Base-by-base conservation (phyloP, 2,888 invertebrate genomes). In the Abscondita cerata region DNA sequence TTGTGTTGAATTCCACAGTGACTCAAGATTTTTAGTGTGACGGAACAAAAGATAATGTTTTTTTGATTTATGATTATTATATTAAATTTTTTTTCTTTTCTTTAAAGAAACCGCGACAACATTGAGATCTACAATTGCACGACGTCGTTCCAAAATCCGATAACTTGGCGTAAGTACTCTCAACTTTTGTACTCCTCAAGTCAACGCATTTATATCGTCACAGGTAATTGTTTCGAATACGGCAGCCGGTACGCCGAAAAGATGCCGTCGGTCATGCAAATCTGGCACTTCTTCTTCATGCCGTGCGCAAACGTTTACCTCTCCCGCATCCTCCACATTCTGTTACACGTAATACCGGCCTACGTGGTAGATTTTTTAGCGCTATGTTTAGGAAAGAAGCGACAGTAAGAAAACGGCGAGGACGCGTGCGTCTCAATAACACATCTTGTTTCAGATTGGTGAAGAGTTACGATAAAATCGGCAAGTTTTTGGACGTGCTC, bases 401-500 rank as follows among this genome's bases (percentile, higher is more conserved):
- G 72, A 75, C 83, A 74, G 78, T 89, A 78, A 82, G 83, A 70
- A 3, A 12, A 25, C 25, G 6, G 25, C 25, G 25, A 84, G n/a
- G n/a, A n/a, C n/a, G n/a, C n/a, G n/a, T n/a, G n/a, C n/a, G n/a
- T n/a, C n/a, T n/a, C n/a, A n/a, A n/a, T n/a, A n/a, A n/a, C n/a
- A n/a, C n/a, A n/a, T n/a, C n/a, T 31, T 41, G 50, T 73, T 74
- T 72, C 36, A 83, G 95, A 91, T 86, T 95, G 84, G 80, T 92
- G 67, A 88, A 87, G 70, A 85, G 91, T 52, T 95, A 95, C 78
- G 84, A 83, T 63, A 93, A 92, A 76, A 86, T 96, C 51, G 90
- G 93, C 77, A 90, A 89, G 76, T 90, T 93, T 65, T 84, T 89
- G 4, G 83, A 86, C 1, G 87, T 90, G 0, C 77, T 96, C 25